Base-by-base conservation (phyloP, 2,113 vertebrate genomes). In the Zosterops japonicus region DNA sequence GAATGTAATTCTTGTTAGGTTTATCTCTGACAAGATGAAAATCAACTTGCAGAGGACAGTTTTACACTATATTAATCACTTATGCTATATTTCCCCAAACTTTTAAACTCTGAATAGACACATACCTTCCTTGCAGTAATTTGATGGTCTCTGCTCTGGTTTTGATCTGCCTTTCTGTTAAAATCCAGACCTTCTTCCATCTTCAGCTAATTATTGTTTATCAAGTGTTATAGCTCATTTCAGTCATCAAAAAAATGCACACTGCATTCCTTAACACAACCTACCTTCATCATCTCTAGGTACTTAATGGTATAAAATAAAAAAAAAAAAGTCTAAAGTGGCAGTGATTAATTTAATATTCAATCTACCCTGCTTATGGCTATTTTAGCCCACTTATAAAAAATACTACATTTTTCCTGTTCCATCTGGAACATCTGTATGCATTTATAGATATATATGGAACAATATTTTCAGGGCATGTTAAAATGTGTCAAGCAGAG, bases 231-330 rank as follows among this genome's bases (percentile, higher is more conserved):
- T 5, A 85, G 24, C 28, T 53, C 80, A 59, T 24, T 93, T 78
- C 52, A 94, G 79, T 90, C 72, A 96, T 61, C 87, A 95, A 90
- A 95, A 82, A 69, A 72, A 20, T 18, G 33, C 22, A 91, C 21
- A 27, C 4, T 56, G 77, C 53, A 83, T 39, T 90, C n/a, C 89
- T 94, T 94, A 97, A 89, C 78, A 85, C 28, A 86, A 89, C 36
- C 64, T 91, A 78, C 59, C 19, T 93, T 39, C 28, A 53, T 46
- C 55, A 55, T 20, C n/a, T 71, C 23, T 12, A 49, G 17, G 25
- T 88, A 89, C 53, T 83, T 83, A 60, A 93, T 46, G 89, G 65
- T 49, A 67, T 61, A 89, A 75, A 87, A 87, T 47, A 97, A 97
- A 42, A 59, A 50, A 69, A 5, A 83, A 69, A 5, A 83, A 41